A percentile compares a stretch with the other conserved stretches of the same genome.
Evolutionary conservation across 1,140 invertebrate genomes (phyloP).

Genomic region (Caenorhabditis inopinata): DNA sequence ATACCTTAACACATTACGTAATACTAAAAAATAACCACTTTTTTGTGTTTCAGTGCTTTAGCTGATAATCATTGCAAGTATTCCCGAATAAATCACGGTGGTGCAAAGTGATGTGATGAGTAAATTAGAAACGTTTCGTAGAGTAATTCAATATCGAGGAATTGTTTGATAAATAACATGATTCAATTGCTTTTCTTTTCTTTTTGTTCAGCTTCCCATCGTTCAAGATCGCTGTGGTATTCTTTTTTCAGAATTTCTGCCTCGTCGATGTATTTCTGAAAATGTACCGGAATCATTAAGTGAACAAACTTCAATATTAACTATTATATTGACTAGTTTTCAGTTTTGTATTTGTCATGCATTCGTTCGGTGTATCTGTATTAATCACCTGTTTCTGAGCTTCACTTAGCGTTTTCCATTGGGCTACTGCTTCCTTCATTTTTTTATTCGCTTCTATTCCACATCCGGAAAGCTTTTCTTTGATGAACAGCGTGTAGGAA

Average conservation of each 20-base stretch:
- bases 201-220: not conserved
- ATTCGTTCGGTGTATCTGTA: no score
- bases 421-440: not conserved
- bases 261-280: slow-evolving; percentile 9
- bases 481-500: not conserved
- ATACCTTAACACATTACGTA: no score
- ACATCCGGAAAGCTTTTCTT: not conserved
- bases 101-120: no score
- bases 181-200: not conserved
- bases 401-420: not conserved
- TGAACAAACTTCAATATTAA: no score
- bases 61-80: no score
- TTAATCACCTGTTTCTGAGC: not conserved
- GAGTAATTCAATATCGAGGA: not conserved
- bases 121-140: not conserved
- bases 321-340: no score
- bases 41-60: no score
- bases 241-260: not conserved
- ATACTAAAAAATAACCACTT: no score
- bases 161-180: not conserved
- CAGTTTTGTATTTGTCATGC: no score
- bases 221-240: not conserved
- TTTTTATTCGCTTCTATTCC: not conserved
- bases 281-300: no score
- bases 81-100: no score